Conservation (phyloP, 2,888 invertebrate species). For the Epirrhoe alternata region DNA sequence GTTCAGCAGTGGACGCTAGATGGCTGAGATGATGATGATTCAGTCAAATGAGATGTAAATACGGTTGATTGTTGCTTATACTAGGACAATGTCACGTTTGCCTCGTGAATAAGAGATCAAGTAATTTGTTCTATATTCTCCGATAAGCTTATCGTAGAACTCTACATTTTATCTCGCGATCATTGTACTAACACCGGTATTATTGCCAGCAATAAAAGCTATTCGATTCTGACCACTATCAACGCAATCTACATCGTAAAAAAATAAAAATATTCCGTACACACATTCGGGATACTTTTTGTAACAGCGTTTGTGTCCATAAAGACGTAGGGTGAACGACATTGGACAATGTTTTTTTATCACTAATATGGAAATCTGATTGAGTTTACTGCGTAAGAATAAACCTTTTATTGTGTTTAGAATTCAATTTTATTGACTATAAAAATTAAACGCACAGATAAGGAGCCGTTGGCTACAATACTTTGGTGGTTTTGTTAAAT, state of each 20-base stretch:
- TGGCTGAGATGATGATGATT: too few species aligned
- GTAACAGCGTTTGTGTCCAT: conserved; percentile 47
- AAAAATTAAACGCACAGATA: conserved; percentile 60
- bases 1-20: too few species aligned
- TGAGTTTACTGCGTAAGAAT: conserved; percentile 57
- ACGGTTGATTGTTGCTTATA: not conserved
- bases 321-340: conserved; percentile 59
- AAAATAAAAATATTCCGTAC: conserved; percentile 49
- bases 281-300: conserved; percentile 46
- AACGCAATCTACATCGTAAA: conserved; percentile 41
- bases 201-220: conserved; percentile 43
- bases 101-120: conserved; percentile 1
- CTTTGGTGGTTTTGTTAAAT: conserved; percentile 44
- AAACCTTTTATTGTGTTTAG: conserved; percentile 62
- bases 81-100: not conserved
- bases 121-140: not conserved
- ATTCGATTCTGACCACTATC: conserved; percentile 47
- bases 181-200: conserved; percentile 39
- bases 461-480: conserved; percentile 46
- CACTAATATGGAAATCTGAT: conserved; percentile 66
- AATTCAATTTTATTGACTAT: conserved; percentile 59
- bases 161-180: conserved; percentile 35
- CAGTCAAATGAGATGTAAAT: not conserved
- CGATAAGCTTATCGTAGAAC: conserved; percentile 14
- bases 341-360: conserved; percentile 57